Base-by-base conservation (phyloP, 2,888 invertebrate species). In the Limenitis camilla region DNA sequence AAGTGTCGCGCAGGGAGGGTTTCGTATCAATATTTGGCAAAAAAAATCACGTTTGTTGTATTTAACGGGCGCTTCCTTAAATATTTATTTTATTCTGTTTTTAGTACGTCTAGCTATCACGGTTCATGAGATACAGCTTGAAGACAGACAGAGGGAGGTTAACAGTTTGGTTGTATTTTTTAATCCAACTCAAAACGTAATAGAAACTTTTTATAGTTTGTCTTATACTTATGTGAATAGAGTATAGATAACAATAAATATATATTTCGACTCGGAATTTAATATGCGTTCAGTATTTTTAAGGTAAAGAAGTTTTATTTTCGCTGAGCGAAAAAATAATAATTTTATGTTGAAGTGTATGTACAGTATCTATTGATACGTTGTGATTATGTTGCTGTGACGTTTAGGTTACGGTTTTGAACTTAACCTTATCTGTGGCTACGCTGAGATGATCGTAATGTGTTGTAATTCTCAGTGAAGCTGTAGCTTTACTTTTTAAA, bases 311-410 rank as follows among this genome's bases (percentile, higher is more conserved):
- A 74, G 8, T 36, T 45, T 60, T 65, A 68, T 68, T 70, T 80
- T 80, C 81, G 84, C 84, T 62, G 74, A 76, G 84, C 85, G 84
- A 78, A 78, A 66, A 67, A 78, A 78, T 66, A 67, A 39, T 65
- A 67, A 43, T 40, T 70, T 68, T 74, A 38, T 55, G 53, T 64
- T 72, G 68, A 65, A 70, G 73, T 66, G 71, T 71, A 60, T 62
- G 61, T 58, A 61, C 67, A 61, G 76, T 83, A 78, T 81, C 73
- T 63, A 60, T 68, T 68, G 79, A 81, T 82, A 83, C 81, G 58
- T 73, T 77, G 85, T 86, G 85, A 85, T 86, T 80, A 69, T 71
- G 72, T 82, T 82, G 83, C 84, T 86, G 85, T 86, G 85, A 85
- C 78, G 60, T 73, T 58, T 75, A 66, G 71, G 55, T 58, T 60